These are phyloP conservation scores for Oryzias dopingdopingensis DNA, from an alignment of 2,797 vertebrate genomes.

Conservation along the genomic window DNA sequence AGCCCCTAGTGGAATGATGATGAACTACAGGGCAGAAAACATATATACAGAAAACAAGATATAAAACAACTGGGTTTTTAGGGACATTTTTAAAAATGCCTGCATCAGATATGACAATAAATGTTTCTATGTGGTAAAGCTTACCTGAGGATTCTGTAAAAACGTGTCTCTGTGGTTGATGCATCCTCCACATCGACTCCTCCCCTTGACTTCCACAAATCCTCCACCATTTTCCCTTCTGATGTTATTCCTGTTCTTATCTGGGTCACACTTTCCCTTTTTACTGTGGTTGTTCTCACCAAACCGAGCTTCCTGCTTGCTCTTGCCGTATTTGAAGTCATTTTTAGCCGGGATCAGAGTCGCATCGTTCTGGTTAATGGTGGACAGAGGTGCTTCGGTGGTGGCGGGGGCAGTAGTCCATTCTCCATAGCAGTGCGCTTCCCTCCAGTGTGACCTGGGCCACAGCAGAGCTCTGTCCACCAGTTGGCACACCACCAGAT, in stretches of 20 bases:
- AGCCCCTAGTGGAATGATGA: too few species aligned
- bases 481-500: slow-evolving; percentile 81
- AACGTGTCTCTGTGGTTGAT: slow-evolving; percentile 83
- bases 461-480: slow-evolving; percentile 73
- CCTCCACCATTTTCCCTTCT: slow-evolving; percentile 3
- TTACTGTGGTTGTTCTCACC: slow-evolving; percentile 51
- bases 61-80: too few species aligned
- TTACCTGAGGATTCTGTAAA: slow-evolving; percentile 83
- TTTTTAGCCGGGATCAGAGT: slow-evolving; percentile 19
- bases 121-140: not conserved
- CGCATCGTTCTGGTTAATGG: slow-evolving; percentile 9
- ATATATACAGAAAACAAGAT: too few species aligned
- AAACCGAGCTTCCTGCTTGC: slow-evolving; percentile 40
- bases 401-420: slow-evolving; percentile 62
- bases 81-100: too few species aligned
- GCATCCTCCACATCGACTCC: slow-evolving; percentile 82
- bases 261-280: slow-evolving; percentile 6
- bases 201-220: slow-evolving; percentile 38
- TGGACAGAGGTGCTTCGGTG: slow-evolving; percentile 3
- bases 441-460: slow-evolving; percentile 74
- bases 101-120: too few species aligned
- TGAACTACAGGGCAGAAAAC: too few species aligned
- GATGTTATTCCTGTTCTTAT: slow-evolving; percentile 10
- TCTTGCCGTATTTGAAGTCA: slow-evolving; percentile 7
- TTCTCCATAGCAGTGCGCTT: slow-evolving; percentile 67